phyloP scores from a whole-genome alignment of 2,797 vertebrate genomes.

The Natrix natrix region DNA sequence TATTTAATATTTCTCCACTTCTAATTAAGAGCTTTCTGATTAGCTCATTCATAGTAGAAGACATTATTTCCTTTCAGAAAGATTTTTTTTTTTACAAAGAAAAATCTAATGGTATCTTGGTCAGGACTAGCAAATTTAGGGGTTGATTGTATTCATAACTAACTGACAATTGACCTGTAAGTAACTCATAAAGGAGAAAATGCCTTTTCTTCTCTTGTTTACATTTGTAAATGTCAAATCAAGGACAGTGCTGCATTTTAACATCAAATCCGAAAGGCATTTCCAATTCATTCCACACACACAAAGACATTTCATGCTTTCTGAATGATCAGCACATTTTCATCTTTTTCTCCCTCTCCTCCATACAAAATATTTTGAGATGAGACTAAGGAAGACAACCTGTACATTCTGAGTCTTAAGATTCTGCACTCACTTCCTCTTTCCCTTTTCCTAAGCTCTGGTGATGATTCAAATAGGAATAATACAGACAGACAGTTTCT shows the following conservation, averaged over 20 bases:
- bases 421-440: neutral
- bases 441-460: neutral
- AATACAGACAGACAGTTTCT: neutral
- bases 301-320: slow-evolving; percentile 37
- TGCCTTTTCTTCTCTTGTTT: slow-evolving; percentile 10
- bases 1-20: neutral
- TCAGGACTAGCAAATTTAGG: neutral
- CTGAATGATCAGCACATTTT: neutral
- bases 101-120: neutral
- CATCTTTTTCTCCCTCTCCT: neutral
- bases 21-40: neutral
- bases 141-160: neutral
- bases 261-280: slow-evolving; percentile 31
- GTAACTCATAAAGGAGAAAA: neutral
- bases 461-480: neutral
- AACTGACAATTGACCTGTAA: slow-evolving; percentile 14
- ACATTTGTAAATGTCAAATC: slow-evolving; percentile 37
- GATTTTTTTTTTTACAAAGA: neutral
- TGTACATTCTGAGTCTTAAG: neutral
- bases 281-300: slow-evolving; percentile 22
- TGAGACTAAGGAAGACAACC: neutral
- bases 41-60: neutral
- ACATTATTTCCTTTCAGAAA: neutral
- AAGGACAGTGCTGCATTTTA: slow-evolving; percentile 43
- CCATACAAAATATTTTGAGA: neutral